Evolutionary conservation across 92 coral and sea anemone species (phyloP).

Genomic region (Micromussa lordhowensis): DNA sequence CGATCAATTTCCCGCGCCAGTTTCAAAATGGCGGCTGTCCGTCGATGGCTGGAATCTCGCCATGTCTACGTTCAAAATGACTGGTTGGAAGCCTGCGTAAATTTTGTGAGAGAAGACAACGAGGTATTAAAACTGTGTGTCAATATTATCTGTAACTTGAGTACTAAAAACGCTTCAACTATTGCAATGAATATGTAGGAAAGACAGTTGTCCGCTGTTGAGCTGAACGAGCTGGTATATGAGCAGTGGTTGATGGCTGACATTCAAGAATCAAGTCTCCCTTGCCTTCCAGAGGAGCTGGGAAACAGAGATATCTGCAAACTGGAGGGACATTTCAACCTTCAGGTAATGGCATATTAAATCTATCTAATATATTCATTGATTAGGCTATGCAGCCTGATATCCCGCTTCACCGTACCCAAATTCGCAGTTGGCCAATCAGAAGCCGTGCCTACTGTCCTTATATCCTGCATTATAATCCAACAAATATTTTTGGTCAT

Average conservation of each 20-base stretch:
- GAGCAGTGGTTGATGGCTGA: conserved; percentile 93
- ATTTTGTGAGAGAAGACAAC: conserved; percentile 78
- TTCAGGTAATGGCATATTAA: conserved; percentile 68
- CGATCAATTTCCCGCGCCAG: not conserved
- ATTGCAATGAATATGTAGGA: conserved; percentile 44
- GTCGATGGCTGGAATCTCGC: conserved; percentile 58
- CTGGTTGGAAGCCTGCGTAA: conserved; percentile 88
- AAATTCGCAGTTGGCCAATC: no score
- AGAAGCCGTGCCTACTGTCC: no score
- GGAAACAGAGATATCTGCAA: conserved; percentile 55
- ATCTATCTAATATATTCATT: not conserved
- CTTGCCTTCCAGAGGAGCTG: conserved; percentile 67
- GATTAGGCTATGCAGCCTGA: no score
- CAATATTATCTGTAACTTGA: not conserved
- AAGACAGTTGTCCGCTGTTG: conserved; percentile 48
- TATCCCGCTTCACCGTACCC: no score
- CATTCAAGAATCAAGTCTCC: conserved; percentile 78
- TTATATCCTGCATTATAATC: no score
- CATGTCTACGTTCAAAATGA: conserved; percentile 63
- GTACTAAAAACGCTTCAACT: not conserved
- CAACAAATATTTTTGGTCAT: no score
- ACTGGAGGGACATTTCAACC: conserved; percentile 71
- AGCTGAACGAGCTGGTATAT: conserved; percentile 73
- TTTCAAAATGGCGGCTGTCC: conserved; percentile 82
- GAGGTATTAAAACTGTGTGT: conserved; percentile 41